A percentile compares a stretch with the other conserved stretches of the same genome.
phyloP scores from a whole-genome alignment of 2,888 invertebrate species.

The Agrotis ipsilon region DNA sequence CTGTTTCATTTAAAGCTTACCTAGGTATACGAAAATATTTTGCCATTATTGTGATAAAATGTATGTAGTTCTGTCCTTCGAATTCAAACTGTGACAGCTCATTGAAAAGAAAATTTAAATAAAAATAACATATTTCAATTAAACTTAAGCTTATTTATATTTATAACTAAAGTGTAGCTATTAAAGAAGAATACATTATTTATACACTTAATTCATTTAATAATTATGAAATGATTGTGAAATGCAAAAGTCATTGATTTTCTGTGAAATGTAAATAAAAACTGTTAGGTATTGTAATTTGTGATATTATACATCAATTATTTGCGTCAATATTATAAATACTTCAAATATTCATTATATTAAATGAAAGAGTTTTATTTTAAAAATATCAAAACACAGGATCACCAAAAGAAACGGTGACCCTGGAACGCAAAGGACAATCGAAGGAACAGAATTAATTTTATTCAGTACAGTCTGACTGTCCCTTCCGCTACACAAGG shows the following conservation, averaged over 20 bases:
- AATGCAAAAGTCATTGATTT: conserved; percentile 13
- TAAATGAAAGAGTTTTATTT: too few species aligned
- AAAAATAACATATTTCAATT: conserved; percentile 33
- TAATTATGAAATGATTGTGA: conserved; percentile 23
- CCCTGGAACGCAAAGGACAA: too few species aligned
- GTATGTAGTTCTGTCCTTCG: conserved; percentile 31
- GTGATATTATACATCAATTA: neutral
- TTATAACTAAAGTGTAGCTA: conserved; percentile 24
- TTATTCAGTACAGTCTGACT: too few species aligned
- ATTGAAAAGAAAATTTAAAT: conserved; percentile 35
- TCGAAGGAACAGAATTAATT: too few species aligned
- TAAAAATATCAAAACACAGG: too few species aligned
- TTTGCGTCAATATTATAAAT: neutral
- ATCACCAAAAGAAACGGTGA: too few species aligned
- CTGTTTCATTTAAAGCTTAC: too few species aligned
- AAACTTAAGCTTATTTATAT: conserved; percentile 29
- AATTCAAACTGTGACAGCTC: conserved; percentile 15
- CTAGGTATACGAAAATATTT: conserved; percentile 4
- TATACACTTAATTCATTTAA: conserved; percentile 46
- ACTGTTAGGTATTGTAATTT: neutral
- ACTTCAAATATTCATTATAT: neutral
- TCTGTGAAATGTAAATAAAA: neutral
- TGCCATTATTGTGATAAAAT: conserved; percentile 6
- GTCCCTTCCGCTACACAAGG: too few species aligned
- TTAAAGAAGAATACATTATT: conserved; percentile 53